A percentile compares a stretch with the other conserved stretches of the same genome.
Evolutionary conservation across 1,140 invertebrate genomes (phyloP).

Genomic region (Andrena cerasifolii): DNA sequence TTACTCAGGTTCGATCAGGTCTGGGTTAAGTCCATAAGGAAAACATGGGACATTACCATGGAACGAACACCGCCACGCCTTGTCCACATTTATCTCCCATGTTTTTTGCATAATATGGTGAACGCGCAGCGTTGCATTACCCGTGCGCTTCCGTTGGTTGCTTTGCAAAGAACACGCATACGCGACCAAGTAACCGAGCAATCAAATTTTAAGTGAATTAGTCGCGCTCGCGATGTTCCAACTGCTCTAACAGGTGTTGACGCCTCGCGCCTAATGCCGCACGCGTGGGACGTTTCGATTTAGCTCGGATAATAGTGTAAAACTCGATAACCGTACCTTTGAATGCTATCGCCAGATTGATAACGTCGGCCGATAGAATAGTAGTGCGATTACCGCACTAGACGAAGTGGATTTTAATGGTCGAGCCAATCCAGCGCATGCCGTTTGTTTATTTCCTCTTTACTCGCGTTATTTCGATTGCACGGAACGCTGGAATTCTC

Average conservation of each 20-base stretch:
- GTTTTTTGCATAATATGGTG: constrained; percentile 27
- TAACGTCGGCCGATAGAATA: constrained; percentile 7
- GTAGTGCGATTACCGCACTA: constrained; percentile 4
- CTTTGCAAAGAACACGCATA: constrained; percentile 7
- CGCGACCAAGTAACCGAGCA: constrained; percentile 10
- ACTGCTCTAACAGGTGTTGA: constrained; percentile 30
- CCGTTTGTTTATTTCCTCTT: too few species aligned
- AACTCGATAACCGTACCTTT: neutral
- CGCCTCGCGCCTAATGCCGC: neutral
- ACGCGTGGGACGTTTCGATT: neutral
- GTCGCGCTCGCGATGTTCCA: neutral
- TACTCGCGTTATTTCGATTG: too few species aligned
- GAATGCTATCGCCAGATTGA: neutral
- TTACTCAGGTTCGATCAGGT: too few species aligned
- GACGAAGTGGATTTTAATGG: too few species aligned
- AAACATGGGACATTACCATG: too few species aligned
- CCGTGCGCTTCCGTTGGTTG: constrained; percentile 48
- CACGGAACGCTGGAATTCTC: too few species aligned
- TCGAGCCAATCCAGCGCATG: too few species aligned
- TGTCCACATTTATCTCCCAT: constrained; percentile 44
- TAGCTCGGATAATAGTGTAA: neutral
- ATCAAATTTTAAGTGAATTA: constrained; percentile 38
- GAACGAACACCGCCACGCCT: constrained; percentile 57
- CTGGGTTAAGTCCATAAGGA: too few species aligned
- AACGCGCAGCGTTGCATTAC: constrained; percentile 23